Base-by-base conservation (phyloP, 2,888 invertebrate genomes). In the Toxonevra muliebris region DNA sequence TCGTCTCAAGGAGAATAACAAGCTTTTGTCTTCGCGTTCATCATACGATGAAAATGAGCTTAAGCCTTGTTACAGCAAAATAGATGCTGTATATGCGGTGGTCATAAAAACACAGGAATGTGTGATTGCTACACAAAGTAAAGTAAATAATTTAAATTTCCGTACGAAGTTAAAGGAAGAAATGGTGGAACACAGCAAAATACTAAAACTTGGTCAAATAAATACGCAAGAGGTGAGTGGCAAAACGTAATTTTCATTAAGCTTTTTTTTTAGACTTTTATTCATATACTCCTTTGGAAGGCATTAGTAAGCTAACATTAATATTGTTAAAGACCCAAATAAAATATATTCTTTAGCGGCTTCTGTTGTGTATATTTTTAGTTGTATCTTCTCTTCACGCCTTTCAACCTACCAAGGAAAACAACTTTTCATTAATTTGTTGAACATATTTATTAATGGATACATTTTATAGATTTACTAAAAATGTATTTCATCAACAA, bases 1-100 rank as follows among this genome's bases (percentile, higher is more conserved):
- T 8, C 78, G 79, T 3, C 66, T 83, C 0, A 75, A 79, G 17
- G 77, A 74, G 40, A 73, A 71, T 9, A 79, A 78, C 43, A 78
- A 80, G 65, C 59, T 66, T 17, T 71, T 82, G 8, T 82, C 84
- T 71, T 63, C 70, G 0, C 80, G 80, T 54, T 17, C 76, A 8
- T 71, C 58, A 19, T 79, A 75, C 58, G 80, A 84, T 68, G 79
- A 77, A 19, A 70, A 73, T 42, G 83, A 84, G 72, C 72, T 85
- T 0, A 77, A 76, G 61, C 73, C 79, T 3, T 85, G 84, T 84
- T 82, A 77, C 68, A 77, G 68, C 57, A 83, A 78, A 65, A 84
- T 85, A 10, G 83, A 85, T 69, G 73, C 76, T 43, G 74, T 80
- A 8, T 85, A 81, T 66, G 73, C 75, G 1, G 66, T 76, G 1